A percentile compares a stretch with the other conserved stretches of the same genome.
Evolutionary conservation across 2,797 vertebrate genomes (phyloP).

Genomic region (Kryptopterus vitreolus): DNA sequence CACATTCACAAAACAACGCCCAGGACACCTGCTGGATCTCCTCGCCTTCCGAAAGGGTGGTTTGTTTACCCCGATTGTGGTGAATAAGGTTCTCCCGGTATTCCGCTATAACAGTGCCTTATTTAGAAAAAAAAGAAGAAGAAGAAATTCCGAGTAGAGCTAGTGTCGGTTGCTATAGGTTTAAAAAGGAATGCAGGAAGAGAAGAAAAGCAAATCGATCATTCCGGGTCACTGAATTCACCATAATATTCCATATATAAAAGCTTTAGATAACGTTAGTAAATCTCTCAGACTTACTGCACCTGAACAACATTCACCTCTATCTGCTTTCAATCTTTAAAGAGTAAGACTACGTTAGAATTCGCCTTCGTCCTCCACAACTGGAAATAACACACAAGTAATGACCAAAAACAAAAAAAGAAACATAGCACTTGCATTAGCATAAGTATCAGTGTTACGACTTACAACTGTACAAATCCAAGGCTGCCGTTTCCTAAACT

Average conservation of each 20-base stretch:
- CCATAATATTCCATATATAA: constrained; percentile 1
- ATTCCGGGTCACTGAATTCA: not conserved
- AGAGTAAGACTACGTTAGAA: constrained; percentile 17
- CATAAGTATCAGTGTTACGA: constrained; percentile 21
- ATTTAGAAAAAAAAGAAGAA: not conserved
- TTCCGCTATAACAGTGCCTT: not conserved
- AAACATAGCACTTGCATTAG: constrained; percentile 26
- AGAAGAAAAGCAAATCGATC: constrained; percentile 6
- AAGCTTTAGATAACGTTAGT: constrained; percentile 7
- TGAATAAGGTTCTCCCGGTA: constrained; percentile 52
- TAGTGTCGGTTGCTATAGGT: not conserved
- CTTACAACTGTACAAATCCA: constrained; percentile 29
- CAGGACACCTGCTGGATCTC: constrained; percentile 49
- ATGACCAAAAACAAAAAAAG: no score
- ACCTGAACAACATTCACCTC: constrained; percentile 17
- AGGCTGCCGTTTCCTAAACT: constrained; percentile 40
- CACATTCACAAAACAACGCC: constrained; percentile 46
- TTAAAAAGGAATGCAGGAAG: constrained; percentile 21
- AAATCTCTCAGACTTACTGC: constrained; percentile 16
- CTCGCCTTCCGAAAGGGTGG: constrained; percentile 59
- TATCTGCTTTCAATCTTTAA: constrained; percentile 14
- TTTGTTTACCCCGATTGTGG: constrained; percentile 65
- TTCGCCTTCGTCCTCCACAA: constrained; percentile 4
- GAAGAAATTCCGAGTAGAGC: not conserved
- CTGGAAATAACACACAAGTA: constrained; percentile 18